A percentile compares a stretch with the other conserved stretches of the same genome.
These are phyloP conservation scores for Phocoena phocoena DNA, from an alignment of 2,113 vertebrate species.

Conservation along the genomic window DNA sequence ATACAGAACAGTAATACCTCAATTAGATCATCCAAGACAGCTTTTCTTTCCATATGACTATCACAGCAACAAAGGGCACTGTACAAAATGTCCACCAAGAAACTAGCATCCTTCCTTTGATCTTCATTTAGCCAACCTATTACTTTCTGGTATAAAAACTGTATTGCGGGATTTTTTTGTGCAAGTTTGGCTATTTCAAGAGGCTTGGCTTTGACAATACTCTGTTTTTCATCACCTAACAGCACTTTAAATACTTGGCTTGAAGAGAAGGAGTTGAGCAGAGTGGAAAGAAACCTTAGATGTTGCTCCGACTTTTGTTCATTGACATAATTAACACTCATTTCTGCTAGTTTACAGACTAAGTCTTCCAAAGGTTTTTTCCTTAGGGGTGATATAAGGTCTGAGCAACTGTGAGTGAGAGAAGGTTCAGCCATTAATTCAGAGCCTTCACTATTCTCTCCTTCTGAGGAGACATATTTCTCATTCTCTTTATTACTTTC, in stretches of 20 bases:
- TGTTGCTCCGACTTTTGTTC: slow-evolving; percentile 91
- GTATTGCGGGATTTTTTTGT: slow-evolving; percentile 86
- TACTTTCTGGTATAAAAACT: slow-evolving; percentile 90
- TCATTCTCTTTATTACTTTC: slow-evolving; percentile 64
- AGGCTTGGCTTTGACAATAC: slow-evolving; percentile 36
- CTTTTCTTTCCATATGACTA: slow-evolving; percentile 85
- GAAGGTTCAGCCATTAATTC: slow-evolving; percentile 44
- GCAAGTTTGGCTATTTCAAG: slow-evolving; percentile 51
- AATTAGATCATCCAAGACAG: slow-evolving; percentile 90
- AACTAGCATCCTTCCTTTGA: slow-evolving; percentile 84
- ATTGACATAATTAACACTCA: slow-evolving; percentile 91
- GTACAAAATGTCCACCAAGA: slow-evolving; percentile 95
- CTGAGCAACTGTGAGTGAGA: neutral
- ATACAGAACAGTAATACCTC: slow-evolving; percentile 81
- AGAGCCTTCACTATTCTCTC: slow-evolving; percentile 70
- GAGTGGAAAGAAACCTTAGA: slow-evolving; percentile 91
- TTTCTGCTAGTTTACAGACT: slow-evolving; percentile 91
- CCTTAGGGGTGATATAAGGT: slow-evolving; percentile 63
- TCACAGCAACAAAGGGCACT: slow-evolving; percentile 92
- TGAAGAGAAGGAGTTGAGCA: slow-evolving; percentile 91
- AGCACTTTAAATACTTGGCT: slow-evolving; percentile 89
- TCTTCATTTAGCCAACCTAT: slow-evolving; percentile 91
- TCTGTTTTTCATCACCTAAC: slow-evolving; percentile 80
- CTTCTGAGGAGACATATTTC: slow-evolving; percentile 39
- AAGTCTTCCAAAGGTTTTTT: slow-evolving; percentile 89